These are phyloP conservation scores for Agrotis segetum DNA, from an alignment of 2,888 invertebrate species.

Conservation along the genomic window DNA sequence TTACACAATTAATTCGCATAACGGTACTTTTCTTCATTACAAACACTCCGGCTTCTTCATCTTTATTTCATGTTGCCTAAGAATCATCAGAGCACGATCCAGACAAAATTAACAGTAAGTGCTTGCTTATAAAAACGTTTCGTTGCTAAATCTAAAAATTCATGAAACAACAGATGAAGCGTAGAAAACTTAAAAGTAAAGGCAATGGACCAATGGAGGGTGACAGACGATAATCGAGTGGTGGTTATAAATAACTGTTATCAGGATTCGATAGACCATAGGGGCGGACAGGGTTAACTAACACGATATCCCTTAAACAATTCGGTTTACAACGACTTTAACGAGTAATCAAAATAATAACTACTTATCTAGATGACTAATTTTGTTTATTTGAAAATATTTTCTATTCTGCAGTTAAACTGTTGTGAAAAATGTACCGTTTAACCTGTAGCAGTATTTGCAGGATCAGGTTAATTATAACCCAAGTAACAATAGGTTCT, in stretches of 20 bases:
- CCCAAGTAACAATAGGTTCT: too few relatives aligned
- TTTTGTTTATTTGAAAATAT: not conserved
- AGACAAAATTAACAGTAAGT: not conserved
- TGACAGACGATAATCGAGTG: conserved; percentile 71
- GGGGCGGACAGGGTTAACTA: conserved; percentile 74
- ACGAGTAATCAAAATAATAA: conserved; percentile 28
- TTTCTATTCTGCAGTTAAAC: too few relatives aligned
- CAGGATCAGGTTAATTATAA: not conserved
- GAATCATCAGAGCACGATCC: not conserved
- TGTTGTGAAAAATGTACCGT: too few relatives aligned
- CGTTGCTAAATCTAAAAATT: conserved; percentile 8
- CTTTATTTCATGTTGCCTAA: conserved; percentile 5
- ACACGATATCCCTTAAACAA: conserved; percentile 43
- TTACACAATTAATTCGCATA: conserved; percentile 38
- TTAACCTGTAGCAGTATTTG: not conserved
- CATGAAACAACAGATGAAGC: conserved; percentile 59
- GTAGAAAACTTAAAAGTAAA: conserved; percentile 57
- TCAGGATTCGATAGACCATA: conserved; percentile 78
- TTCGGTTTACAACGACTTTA: conserved; percentile 19
- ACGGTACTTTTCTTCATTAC: conserved; percentile 25
- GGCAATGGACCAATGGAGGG: conserved; percentile 66
- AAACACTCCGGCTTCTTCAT: conserved; percentile 8
- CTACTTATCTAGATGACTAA: not conserved
- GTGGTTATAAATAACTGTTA: conserved; percentile 85
- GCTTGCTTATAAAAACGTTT: not conserved